Conservation (phyloP, 2,113 vertebrate species). For the Sinocyclocheilus maitianheensis region DNA sequence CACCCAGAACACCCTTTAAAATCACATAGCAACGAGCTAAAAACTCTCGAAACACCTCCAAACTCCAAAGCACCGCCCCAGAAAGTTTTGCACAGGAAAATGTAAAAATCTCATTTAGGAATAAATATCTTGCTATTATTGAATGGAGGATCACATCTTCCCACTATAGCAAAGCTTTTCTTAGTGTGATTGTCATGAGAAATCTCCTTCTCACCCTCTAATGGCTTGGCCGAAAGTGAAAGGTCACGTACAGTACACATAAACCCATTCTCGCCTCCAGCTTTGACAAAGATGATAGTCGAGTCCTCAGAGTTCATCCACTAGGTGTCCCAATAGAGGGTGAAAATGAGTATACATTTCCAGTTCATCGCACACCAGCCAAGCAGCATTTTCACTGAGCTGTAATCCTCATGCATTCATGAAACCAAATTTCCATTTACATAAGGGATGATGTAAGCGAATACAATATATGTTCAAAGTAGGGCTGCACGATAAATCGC, state of each 20-base stretch:
- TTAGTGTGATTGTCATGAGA: constrained; percentile 21
- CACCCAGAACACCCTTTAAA: neutral
- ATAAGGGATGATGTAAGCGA: neutral
- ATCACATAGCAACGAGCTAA: neutral
- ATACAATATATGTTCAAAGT: neutral
- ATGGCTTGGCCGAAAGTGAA: constrained; percentile 32
- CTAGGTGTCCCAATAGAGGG: neutral
- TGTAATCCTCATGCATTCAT: neutral
- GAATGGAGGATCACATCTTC: neutral
- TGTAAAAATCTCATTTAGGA: neutral
- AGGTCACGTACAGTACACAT: constrained; percentile 9
- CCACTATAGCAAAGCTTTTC: neutral
- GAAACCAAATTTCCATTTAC: neutral
- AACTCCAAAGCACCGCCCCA: neutral
- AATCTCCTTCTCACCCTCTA: constrained; percentile 36
- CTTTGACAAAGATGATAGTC: constrained; percentile 37
- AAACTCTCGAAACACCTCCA: neutral
- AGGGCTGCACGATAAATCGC: too few species aligned
- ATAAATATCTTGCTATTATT: neutral
- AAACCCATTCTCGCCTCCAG: constrained; percentile 39
- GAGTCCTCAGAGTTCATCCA: constrained; percentile 24
- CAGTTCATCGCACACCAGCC: constrained; percentile 2
- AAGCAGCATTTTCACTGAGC: constrained; percentile 17
- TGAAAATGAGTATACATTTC: constrained; percentile 16
- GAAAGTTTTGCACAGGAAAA: neutral